Conservation (phyloP, 2,113 vertebrate genomes). For the Phodopus roborovskii region DNA sequence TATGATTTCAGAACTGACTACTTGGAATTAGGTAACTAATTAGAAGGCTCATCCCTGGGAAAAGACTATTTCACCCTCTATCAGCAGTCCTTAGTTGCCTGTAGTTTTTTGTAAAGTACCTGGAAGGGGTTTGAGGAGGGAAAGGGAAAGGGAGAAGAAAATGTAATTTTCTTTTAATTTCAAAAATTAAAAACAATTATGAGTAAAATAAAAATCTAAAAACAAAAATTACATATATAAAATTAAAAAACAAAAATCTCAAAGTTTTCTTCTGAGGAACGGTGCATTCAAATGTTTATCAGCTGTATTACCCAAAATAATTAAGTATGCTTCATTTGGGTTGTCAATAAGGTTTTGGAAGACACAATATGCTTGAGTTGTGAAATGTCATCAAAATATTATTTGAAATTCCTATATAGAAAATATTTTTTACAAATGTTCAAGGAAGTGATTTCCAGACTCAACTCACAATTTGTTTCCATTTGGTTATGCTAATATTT, state of each 20-base stretch:
- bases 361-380: slow-evolving; percentile 29
- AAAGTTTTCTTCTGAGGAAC: slow-evolving; percentile 34
- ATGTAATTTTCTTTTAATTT: background rate
- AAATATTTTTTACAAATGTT: slow-evolving; percentile 66
- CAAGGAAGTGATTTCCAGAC: slow-evolving; percentile 55
- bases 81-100: background rate
- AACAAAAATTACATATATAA: background rate
- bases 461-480: slow-evolving; percentile 56
- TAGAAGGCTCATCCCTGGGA: background rate
- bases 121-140: background rate
- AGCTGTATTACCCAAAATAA: slow-evolving; percentile 35
- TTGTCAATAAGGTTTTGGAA: slow-evolving; percentile 60
- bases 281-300: slow-evolving; percentile 17
- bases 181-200: background rate
- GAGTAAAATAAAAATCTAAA: background rate
- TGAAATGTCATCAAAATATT: slow-evolving; percentile 62
- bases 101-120: background rate
- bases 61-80: background rate
- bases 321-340: slow-evolving; percentile 50
- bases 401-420: slow-evolving; percentile 42
- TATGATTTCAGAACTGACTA: background rate
- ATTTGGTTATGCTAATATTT: slow-evolving; percentile 56
- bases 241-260: slow-evolving; percentile 53
- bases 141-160: background rate
- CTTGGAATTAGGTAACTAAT: background rate